Evolutionary conservation across 2,797 vertebrate genomes (phyloP), one percentile per base, ranked within the genome.

Genomic region (Urosaurus nigricauda): DNA sequence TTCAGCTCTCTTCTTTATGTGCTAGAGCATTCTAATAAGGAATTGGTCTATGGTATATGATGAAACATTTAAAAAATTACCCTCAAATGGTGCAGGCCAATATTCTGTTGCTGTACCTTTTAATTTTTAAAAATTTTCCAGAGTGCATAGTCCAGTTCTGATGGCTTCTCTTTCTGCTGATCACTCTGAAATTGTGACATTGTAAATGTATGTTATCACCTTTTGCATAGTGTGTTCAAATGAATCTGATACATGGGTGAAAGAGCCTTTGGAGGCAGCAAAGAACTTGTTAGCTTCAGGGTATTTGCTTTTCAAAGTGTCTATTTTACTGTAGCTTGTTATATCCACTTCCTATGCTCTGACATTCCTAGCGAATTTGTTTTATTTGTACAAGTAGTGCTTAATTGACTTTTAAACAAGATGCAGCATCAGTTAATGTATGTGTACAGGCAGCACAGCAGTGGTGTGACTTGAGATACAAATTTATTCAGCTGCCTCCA

Each of bases 361-460:
- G 19, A 73, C 51, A 1, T 47, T 82, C 60, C 58, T 65, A 86
- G 79, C 51, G 14, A 63, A 0, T 7, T 53, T 26, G 83, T 85
- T 93, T 16, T 1, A 1, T 40, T 58, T 92, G 88, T 3, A 53
- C 12, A 40, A 0, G 24, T 83, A 90, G 12, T 32, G 43, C 85
- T 65, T 5, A 92, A 91, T 84, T 89, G 85, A 90, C 90, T 29
- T 29, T 94, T 85, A 87, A 91, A 86, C 91, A 93, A 94, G 82
- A 91, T 89, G 56, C 58, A 91, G 51, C 75, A 90, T 81, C 93
- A 88, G 89, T 88, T 95, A 94, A 94, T 93, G 53, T 92, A 90
- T 94, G 86, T 87, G 90, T 91, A 75, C 78, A 89, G 88, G 91
- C 93, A 89, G 3, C 0, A 63, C 93, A 87, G 2, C 0, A 74